phyloP scores from a whole-genome alignment of 1,140 invertebrate genomes.

The Drosophila littoralis region DNA sequence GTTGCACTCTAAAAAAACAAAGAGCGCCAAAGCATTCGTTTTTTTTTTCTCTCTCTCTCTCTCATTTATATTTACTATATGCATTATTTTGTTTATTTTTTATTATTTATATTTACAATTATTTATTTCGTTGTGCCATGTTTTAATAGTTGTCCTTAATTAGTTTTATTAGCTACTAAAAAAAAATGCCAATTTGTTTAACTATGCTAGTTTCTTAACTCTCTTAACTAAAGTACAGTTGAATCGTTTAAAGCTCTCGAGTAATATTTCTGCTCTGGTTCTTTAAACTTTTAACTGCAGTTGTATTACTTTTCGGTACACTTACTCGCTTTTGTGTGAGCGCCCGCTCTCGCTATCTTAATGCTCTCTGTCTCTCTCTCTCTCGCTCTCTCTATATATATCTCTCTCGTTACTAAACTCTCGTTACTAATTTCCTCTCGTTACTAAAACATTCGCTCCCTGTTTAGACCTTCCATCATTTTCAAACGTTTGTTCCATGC shows the following conservation, averaged over 20 bases:
- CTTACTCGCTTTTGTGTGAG: conserved; percentile 16
- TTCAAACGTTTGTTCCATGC: conserved; percentile 11
- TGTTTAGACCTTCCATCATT: conserved; percentile 8
- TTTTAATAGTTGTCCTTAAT: conserved; percentile 19
- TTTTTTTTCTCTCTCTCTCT: not conserved
- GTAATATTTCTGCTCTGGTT: conserved; percentile 7
- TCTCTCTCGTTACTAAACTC: conserved; percentile 20
- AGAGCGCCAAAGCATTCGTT: conserved; percentile 26
- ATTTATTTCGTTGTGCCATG: conserved; percentile 28
- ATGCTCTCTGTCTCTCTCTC: conserved; percentile 4
- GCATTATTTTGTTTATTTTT: conserved; percentile 17
- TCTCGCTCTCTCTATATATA: not conserved
- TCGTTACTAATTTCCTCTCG: conserved; percentile 16
- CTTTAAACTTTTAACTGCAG: not conserved
- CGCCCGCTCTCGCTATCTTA: conserved; percentile 1
- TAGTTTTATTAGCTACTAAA: conserved; percentile 10
- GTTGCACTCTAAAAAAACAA: conserved; percentile 11
- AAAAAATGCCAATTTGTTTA: conserved; percentile 52
- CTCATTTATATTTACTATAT: conserved; percentile 24
- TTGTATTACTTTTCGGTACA: conserved; percentile 1
- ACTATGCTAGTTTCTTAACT: conserved; percentile 22
- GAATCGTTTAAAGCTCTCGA: conserved; percentile 1
- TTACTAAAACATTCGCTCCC: conserved; percentile 12
- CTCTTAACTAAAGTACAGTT: not conserved
- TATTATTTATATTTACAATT: conserved; percentile 6